Base-by-base conservation (phyloP, 2,113 vertebrate genomes). In the Lepidothrix coronata region DNA sequence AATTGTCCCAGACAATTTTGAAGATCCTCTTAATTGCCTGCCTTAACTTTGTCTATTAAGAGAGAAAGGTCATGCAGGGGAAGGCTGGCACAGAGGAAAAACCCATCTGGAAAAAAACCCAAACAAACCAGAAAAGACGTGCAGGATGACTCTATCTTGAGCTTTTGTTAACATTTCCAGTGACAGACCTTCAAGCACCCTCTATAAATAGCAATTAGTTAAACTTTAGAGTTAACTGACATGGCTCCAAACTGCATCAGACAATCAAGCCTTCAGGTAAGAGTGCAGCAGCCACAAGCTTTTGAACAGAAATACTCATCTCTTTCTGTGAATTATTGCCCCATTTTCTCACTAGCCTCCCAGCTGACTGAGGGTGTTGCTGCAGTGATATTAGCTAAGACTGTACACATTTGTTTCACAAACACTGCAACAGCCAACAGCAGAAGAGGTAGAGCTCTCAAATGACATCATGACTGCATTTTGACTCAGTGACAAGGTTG, bases 241-340 rank as follows among this genome's bases (percentile, higher is more conserved):
- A 20, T 73, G 58, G 78, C 71, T 95, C 55, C 51, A 67, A 95
- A 95, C 63, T 67, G n/a, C 33, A 88, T 86, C 35, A 79, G 91
- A 96, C 93, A 95, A 89, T 72, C 84, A 55, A 87, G 93, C 91
- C 89, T 89, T 84, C 62, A 85, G 78, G 89, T 96, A 77, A 92
- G 71, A 94, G 28, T 21, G 78, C 44, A 84, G 85, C 93, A 97
- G 73, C 65, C 92, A 22, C 75, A 41, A 93, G 55, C 24, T 49
- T 49, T 49, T 49, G 49, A 91, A 82, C 71, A 96, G 79, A 96
- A 96, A 92, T 43, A 58, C 16, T 89, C 39, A 23, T 27, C 37
- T 81, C 10, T 79, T 95, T 55, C 85, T 68, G 74, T 35, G 91
- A 89, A 81, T 55, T 58, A 77, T 22, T 77, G 74, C 76, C 55